Base-by-base conservation (phyloP, 2,888 invertebrate species). In the Ennomos erosarius region DNA sequence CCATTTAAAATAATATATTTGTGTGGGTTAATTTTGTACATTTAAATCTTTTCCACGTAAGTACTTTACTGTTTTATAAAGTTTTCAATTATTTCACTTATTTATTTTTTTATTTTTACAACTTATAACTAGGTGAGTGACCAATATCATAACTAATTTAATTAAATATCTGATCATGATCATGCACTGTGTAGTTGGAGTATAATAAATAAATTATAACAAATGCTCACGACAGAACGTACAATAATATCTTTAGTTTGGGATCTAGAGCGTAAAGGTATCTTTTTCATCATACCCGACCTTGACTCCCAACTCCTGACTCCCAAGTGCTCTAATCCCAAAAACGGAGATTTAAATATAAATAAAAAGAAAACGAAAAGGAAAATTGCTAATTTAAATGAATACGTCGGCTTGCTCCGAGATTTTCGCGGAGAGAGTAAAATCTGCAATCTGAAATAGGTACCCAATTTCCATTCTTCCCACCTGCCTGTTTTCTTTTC, bases 401-500 rank as follows among this genome's bases (percentile, higher is more conserved):
- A 68, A 64, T 67, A 67, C 67, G 64, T 64, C 51, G 64, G 62
- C 63, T 67, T 66, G 55, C 62, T 62, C 58, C 64, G 45, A 63
- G 71, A 73, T 68, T 68, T 61, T 59, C 59, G 12, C 53, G 34
- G 47, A 58, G 60, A 39, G 51, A 66, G 65, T 60, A 67, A 70
- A 72, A 67, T 69, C 63, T 58, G 67, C 65, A 73, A 71, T 71
- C 65, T 62, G 55, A 66, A 68, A 72, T 71, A 67, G 56, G 64
- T 67, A 66, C 58, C 66, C 52, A 67, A 66, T 70, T 65, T 67
- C 64, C 65, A 65, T 70, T 74, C 70, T 64, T 58, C 64, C 66
- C 62, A 64, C 66, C 68, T 73, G 65, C 68, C 69, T 73, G 68
- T 71, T 72, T 74, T 74, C 69, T 70, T 74, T 74, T 62, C 67